Evolutionary conservation across 2,888 invertebrate genomes (phyloP).

Genomic region (Ischnus inquisitorius): DNA sequence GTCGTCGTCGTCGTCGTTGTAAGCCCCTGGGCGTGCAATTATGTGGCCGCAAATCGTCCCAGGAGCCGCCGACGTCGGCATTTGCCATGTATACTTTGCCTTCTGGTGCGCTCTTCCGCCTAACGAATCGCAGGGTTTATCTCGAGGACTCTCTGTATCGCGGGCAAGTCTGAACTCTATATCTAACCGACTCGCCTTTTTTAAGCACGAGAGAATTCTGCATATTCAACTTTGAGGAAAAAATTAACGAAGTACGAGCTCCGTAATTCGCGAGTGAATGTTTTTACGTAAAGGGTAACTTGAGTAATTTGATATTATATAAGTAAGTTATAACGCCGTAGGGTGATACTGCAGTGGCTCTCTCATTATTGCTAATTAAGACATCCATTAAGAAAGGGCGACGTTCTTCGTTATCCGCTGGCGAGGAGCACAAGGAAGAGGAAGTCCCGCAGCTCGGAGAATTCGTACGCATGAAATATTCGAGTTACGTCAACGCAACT

Average conservation of each 20-base stretch:
- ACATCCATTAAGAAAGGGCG: not conserved
- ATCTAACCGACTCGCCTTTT: not conserved
- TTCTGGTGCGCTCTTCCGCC: not conserved
- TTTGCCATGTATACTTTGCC: not conserved
- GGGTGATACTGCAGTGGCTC: conserved; percentile 1
- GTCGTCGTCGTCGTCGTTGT: conserved; percentile 31
- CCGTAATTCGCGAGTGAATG: not conserved
- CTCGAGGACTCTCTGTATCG: not conserved
- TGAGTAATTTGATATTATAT: too few relatives aligned
- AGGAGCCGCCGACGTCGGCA: conserved; percentile 52
- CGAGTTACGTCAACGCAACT: conserved; percentile 13
- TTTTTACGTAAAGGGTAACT: not conserved
- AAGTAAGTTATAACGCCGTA: not conserved
- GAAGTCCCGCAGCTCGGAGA: not conserved
- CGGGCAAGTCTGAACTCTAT: not conserved
- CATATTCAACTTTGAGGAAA: not conserved
- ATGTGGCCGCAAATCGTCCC: conserved; percentile 61
- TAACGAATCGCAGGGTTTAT: conserved; percentile 22
- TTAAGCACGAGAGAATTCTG: not conserved
- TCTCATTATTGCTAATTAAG: conserved; percentile 43
- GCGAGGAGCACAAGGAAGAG: too few relatives aligned
- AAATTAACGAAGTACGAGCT: not conserved
- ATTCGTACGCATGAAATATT: conserved; percentile 54
- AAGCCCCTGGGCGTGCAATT: conserved; percentile 57
- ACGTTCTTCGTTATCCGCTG: not conserved